A percentile compares a stretch with the other conserved stretches of the same genome.
phyloP scores from a whole-genome alignment of 1,140 invertebrate genomes.

The Zeugodacus cucurbitae region DNA sequence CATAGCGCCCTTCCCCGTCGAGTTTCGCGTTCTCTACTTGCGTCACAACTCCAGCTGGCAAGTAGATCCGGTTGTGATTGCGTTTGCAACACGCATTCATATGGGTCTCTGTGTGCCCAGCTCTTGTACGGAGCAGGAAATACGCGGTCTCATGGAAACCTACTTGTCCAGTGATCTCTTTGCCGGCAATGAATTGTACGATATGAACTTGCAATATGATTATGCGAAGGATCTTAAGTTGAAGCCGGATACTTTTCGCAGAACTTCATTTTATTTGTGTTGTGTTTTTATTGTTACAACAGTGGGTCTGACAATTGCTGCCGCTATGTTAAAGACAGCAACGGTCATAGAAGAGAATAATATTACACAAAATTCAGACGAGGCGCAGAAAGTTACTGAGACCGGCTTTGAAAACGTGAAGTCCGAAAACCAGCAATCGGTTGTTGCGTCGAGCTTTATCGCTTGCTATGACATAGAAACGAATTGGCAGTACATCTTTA shows the following conservation, averaged over 20 bases:
- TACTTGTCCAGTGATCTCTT: slow-evolving; percentile 41
- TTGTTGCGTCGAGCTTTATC: not conserved
- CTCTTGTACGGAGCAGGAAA: not conserved
- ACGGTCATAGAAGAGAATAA: too few species aligned
- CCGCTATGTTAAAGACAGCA: not conserved
- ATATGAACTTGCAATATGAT: slow-evolving; percentile 46
- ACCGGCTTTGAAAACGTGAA: too few species aligned
- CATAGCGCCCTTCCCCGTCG: not conserved
- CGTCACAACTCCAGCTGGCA: not conserved
- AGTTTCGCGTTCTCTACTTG: slow-evolving; percentile 19
- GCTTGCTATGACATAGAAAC: not conserved
- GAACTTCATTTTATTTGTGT: slow-evolving; percentile 61
- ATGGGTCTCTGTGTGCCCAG: not conserved
- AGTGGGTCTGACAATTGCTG: not conserved
- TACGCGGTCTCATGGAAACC: not conserved
- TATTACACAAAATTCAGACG: too few species aligned
- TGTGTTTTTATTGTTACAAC: slow-evolving; percentile 47
- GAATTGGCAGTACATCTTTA: not conserved
- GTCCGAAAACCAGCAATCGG: not conserved
- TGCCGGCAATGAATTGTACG: slow-evolving; percentile 47
- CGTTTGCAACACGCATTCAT: not conserved
- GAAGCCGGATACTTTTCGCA: slow-evolving; percentile 46
- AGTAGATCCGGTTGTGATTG: not conserved
- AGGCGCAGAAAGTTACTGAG: too few species aligned
- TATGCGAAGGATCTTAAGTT: slow-evolving; percentile 48